Evolutionary conservation across 1,140 invertebrate genomes (phyloP).

Genomic region (Brachionus manjavacas): DNA sequence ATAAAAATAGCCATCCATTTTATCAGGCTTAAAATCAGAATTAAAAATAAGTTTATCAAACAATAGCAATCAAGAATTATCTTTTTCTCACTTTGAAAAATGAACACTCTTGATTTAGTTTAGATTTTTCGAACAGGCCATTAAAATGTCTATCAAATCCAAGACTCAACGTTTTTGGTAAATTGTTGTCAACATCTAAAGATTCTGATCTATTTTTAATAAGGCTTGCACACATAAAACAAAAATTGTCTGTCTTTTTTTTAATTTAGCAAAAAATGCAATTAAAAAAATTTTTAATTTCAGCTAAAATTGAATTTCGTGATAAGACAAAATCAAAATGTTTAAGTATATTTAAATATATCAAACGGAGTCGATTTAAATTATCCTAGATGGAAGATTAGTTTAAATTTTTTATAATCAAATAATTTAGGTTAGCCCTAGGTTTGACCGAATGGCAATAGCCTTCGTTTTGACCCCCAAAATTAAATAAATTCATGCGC

Average conservation of each 20-base stretch:
- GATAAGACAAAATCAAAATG: neutral
- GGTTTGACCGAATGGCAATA: too few relatives aligned
- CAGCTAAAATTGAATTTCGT: neutral
- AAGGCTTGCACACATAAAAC: neutral
- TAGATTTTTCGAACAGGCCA: neutral
- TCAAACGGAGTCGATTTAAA: neutral
- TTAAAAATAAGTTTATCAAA: too few relatives aligned
- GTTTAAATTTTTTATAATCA: neutral
- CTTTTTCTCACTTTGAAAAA: neutral
- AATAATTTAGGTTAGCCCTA: too few relatives aligned
- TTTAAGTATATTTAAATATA: neutral
- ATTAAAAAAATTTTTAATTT: neutral
- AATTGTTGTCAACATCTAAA: neutral
- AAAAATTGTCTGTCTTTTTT: neutral
- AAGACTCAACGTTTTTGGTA: neutral
- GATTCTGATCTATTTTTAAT: neutral
- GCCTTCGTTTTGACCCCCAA: too few relatives aligned
- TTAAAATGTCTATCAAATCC: neutral
- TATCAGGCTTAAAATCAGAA: neutral
- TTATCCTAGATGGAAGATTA: neutral
- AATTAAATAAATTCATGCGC: too few relatives aligned
- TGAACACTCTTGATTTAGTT: neutral
- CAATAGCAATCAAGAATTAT: neutral
- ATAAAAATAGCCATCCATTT: neutral
- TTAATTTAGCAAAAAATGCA: neutral